Conservation (phyloP, 2,888 invertebrate genomes). For the Bellardia pandia region DNA sequence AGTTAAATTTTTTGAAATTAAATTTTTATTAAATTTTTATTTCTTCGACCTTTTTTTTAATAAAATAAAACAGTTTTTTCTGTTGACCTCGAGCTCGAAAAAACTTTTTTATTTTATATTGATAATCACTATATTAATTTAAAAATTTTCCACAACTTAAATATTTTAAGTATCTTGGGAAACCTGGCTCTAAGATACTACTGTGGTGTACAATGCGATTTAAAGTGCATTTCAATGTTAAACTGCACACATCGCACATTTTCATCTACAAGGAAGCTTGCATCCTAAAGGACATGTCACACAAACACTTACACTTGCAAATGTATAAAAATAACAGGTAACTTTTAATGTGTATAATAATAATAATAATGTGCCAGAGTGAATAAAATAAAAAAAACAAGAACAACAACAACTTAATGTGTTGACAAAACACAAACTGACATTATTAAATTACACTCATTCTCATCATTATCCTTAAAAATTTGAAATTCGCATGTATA, state of each 20-base stretch:
- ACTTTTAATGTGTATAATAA: slow-evolving; percentile 37
- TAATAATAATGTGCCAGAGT: not conserved
- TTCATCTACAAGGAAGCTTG: not conserved
- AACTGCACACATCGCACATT: slow-evolving; percentile 14
- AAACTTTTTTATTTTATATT: too few relatives aligned
- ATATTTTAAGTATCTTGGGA: not conserved
- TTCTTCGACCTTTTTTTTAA: too few relatives aligned
- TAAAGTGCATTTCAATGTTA: slow-evolving; percentile 60
- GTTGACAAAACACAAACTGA: slow-evolving; percentile 41
- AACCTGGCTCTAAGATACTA: not conserved
- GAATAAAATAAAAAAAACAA: slow-evolving; percentile 4
- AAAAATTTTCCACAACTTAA: not conserved
- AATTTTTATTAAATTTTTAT: too few relatives aligned
- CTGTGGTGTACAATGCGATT: slow-evolving; percentile 2
- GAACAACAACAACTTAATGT: slow-evolving; percentile 31
- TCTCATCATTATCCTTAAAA: slow-evolving; percentile 19
- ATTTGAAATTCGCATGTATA: not conserved
- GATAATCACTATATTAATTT: not conserved
- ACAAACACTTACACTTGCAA: not conserved
- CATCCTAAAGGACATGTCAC: slow-evolving; percentile 50
- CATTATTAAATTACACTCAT: slow-evolving; percentile 33
- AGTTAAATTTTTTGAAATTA: too few relatives aligned
- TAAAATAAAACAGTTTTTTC: too few relatives aligned
- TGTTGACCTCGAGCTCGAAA: too few relatives aligned
- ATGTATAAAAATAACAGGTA: slow-evolving; percentile 31